Base-by-base conservation (phyloP, 2,113 vertebrate species). In the Protomyctophum bolini region DNA sequence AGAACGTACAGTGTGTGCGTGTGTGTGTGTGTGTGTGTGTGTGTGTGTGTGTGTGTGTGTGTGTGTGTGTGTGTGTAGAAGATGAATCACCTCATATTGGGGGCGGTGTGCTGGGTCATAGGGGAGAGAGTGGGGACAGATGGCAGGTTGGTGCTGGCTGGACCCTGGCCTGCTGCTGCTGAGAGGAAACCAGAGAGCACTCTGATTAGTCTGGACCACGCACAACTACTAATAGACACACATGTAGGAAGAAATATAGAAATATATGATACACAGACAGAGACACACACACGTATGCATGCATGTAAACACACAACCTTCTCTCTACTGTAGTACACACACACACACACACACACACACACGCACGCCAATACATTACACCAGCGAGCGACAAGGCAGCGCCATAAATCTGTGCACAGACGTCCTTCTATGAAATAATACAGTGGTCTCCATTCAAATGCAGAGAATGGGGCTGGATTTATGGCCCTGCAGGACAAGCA, bases 81-180 rank as follows among this genome's bases (percentile, higher is more conserved):
- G 91, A 90, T 89, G 85, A 83, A 84, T 91, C 93, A 99, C 97
- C 97, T 99, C 97, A 99, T 98, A 92, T 92, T 98, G 91, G 97
- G 94, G 86, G 92, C 91, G 80, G 96, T 94, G 90, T 95, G 95
- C 80, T 95, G 94, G 88, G 94, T 95, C 89, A 96, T 94, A 73
- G 96, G 96, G 88, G 95, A 95, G 86, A 98, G 94, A 15, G 93
- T 85, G 85, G 96, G 95, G 86, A 98, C 97, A 81, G 96, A 96
- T 75, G 97, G 97, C 84, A 99, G 92, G 87, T 94, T 97, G 75
- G 96, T 88, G 89, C 92, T 95, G 73, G 94, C 95, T 83, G 95
- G 93, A 91, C 93, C 79, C 83, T 87, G 90, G 86, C 86, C 74
- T 83, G 83, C 87, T 87, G 88, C 94, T 86, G 81, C 92, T 85